phyloP scores from a whole-genome alignment of 2,113 vertebrate genomes.

The Balaenoptera acutorostrata region DNA sequence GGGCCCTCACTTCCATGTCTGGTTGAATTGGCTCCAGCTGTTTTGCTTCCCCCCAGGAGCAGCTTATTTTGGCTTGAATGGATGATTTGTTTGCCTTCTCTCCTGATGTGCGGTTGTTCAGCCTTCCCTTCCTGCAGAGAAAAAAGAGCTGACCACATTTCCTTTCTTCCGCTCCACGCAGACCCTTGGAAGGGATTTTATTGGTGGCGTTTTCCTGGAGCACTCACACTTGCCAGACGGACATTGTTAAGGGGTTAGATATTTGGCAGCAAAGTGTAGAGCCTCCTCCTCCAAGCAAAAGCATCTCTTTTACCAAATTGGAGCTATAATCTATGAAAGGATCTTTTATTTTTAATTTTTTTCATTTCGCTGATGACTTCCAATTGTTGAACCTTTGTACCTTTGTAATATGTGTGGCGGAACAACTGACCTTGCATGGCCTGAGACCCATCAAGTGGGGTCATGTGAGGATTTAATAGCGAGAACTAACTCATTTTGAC shows the following conservation, averaged over 20 bases:
- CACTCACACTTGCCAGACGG: not conserved
- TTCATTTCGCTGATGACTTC: slow-evolving; percentile 14
- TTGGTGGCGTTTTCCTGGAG: slow-evolving; percentile 32
- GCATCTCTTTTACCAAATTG: slow-evolving; percentile 35
- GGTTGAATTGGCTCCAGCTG: slow-evolving; percentile 40
- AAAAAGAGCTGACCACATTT: slow-evolving; percentile 41
- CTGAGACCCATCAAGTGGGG: not conserved
- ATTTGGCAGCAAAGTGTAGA: slow-evolving; percentile 36
- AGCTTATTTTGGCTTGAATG: slow-evolving; percentile 48
- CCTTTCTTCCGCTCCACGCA: not conserved
- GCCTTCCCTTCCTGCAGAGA: slow-evolving; percentile 35
- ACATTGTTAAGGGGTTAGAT: slow-evolving; percentile 14
- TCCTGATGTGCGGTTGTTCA: slow-evolving; percentile 44
- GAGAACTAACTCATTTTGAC: slow-evolving; percentile 1
- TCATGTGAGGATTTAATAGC: not conserved
- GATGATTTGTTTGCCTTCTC: slow-evolving; percentile 54
- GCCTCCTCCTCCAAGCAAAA: not conserved
- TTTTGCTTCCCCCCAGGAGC: slow-evolving; percentile 6
- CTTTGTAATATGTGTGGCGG: not conserved
- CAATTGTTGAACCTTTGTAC: not conserved
- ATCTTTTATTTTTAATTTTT: not conserved
- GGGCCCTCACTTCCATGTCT: not conserved
- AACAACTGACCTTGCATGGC: slow-evolving; percentile 23
- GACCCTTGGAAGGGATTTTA: slow-evolving; percentile 37
- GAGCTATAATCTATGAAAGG: slow-evolving; percentile 2